Percentiles rank a stretch among this genome's conserved stretches.
These are phyloP conservation scores for Poeciliopsis gracilis DNA, from an alignment of 2,797 vertebrate genomes.

Conservation along the genomic window DNA sequence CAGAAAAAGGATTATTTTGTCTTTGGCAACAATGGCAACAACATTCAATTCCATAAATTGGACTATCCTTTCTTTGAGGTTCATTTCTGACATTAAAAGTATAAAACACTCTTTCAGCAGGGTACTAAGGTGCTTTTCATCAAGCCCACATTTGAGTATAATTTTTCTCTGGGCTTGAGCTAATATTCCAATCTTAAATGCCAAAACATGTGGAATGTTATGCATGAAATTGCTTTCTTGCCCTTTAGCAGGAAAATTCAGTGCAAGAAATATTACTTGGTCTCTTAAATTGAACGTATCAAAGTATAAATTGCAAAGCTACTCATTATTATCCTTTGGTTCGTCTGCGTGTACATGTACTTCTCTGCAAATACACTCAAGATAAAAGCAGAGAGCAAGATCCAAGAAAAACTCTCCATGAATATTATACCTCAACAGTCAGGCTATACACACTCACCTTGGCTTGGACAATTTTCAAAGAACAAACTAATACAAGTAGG, in stretches of 20 bases:
- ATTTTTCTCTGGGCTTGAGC: neutral
- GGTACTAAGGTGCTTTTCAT: neutral
- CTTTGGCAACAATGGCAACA: no score
- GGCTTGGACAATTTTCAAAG: slow-evolving; percentile 29
- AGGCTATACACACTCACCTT: neutral
- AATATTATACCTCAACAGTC: slow-evolving; percentile 16
- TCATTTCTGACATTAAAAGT: neutral
- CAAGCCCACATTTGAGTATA: neutral
- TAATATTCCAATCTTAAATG: neutral
- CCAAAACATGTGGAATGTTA: no score
- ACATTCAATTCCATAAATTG: no score
- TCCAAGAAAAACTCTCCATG: slow-evolving; percentile 11
- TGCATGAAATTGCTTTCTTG: slow-evolving; percentile 8
- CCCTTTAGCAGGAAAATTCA: neutral
- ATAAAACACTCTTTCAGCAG: neutral
- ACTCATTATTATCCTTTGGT: neutral
- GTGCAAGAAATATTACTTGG: slow-evolving; percentile 17
- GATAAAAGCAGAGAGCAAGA: slow-evolving; percentile 33
- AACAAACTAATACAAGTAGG: slow-evolving; percentile 23
- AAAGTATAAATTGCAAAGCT: neutral
- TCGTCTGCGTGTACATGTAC: neutral
- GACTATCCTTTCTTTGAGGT: neutral
- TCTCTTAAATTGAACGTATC: slow-evolving; percentile 32
- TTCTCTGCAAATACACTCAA: neutral
- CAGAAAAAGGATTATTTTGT: no score